Base-by-base conservation (phyloP, 2,797 vertebrate species). In the Anas bernieri region DNA sequence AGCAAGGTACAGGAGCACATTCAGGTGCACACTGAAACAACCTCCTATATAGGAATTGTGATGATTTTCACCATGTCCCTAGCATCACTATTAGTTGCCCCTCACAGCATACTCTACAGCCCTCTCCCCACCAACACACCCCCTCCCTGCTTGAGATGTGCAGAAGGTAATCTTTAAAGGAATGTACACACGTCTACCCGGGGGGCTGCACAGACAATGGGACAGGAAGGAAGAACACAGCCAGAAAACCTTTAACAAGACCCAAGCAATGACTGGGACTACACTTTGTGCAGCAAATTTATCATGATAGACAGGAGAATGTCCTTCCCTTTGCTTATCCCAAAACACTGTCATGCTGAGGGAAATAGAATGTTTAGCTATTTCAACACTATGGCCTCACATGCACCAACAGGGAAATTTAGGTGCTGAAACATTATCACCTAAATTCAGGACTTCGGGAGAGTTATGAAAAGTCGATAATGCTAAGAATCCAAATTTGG, bases 331-430 rank as follows among this genome's bases (percentile, higher is more conserved):
- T 85, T 31, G 12, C n/a, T 64, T 11, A 43, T 18, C 26, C 11
- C 16, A 67, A 39, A 46, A n/a, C 17, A 21, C 8, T 86, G 54
- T 2, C 7, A 63, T 7, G 25, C 12, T 52, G 39, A 4, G 1
- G 18, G 7, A 25, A 72, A 61, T 7, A 9, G 54, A 9, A 8
- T 67, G 2, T 50, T 43, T 22, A 81, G 54, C 13, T 52, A n/a
- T 39, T 94, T 86, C 64, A 61, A 11, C 12, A 18, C 22, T 67
- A 7, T 2, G 3, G 1, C 3, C 9, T 46, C 22, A 43, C 0
- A 0, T 23, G 3, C 16, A 8, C 4, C 11, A 31, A 68, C 52
- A 23, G 1, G 4, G 3, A 5, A 72, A 21, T 45, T 70, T 23
- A 64, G n/a, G 21, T 41, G 14, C 12, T 72, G 28, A 64, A 78